Base-by-base conservation (phyloP, 2,113 vertebrate species). In the Heterotilapia buettikoferi region DNA sequence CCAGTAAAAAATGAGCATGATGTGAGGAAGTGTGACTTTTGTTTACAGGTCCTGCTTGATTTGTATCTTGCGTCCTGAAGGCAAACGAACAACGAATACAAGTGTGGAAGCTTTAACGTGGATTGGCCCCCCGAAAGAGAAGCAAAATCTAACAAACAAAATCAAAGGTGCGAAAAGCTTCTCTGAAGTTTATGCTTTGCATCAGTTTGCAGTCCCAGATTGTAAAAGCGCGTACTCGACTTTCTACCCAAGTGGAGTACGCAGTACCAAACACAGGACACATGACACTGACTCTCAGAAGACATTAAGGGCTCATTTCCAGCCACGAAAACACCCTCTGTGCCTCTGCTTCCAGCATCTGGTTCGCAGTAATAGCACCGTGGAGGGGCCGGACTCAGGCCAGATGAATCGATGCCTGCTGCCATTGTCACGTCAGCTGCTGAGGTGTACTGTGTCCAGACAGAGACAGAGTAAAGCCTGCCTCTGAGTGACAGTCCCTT, bases 401-500 rank as follows among this genome's bases (percentile, higher is more conserved):
- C 80, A 59, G 85, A 91, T 78, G 84, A 92, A 90, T 90, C 89
- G 79, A 71, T 82, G 89, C 86, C 92, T 90, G 87, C 86, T 9
- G 47, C 38, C 54, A 80, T 78, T 91, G 91, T 93, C 92, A 84
- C 80, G 50, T 89, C 93, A 88, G 90, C 80, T 56, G 82, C 24
- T 83, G 89, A 93, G 92, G 92, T 92, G 92, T 82, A 16, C 82
- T 24, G 81, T 54, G 88, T 90, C 85, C 91, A 84, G 80, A 90
- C 88, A 83, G 83, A 76, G 73, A 80, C 71, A 43, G 86, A 82
- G 84, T 12, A 57, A 59, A 90, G 82, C 84, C 43, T 6, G 82
- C 54, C 88, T 90, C 18, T 90, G 91, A 94, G 26, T 94, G 95
- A 90, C 91, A 86, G 94, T 85, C 83, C 24, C 85, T 84, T 90